Conservation (phyloP, 1,140 invertebrate genomes). For the Drosophila ananassae region DNA sequence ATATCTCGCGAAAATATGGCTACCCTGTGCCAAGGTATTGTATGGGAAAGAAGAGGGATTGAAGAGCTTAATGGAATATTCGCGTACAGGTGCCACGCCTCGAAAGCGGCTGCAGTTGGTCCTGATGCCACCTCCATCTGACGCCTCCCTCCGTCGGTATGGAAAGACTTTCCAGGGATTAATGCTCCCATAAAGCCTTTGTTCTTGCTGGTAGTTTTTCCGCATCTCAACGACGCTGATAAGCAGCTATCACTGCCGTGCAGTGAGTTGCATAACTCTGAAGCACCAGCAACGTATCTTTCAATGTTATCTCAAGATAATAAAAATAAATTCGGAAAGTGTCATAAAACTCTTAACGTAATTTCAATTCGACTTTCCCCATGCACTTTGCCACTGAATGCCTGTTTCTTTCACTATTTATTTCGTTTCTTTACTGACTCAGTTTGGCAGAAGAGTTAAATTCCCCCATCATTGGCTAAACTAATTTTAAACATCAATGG, state of each 20-base stretch:
- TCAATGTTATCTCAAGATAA: too few species aligned
- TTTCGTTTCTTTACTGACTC: background rate
- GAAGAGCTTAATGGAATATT: slow-evolving; percentile 50
- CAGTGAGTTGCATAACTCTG: slow-evolving; percentile 3
- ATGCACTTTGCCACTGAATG: background rate
- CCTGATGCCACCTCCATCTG: slow-evolving; percentile 39
- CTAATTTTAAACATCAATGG: slow-evolving; percentile 50
- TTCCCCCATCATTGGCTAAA: slow-evolving; percentile 7
- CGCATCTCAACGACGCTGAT: slow-evolving; percentile 26
- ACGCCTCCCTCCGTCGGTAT: background rate
- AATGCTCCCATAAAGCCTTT: slow-evolving; percentile 34
- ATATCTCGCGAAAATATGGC: background rate
- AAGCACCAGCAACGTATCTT: too few species aligned
- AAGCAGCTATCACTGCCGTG: slow-evolving; percentile 26
- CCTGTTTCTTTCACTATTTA: background rate
- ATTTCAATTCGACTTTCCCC: background rate
- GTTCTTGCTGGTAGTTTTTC: slow-evolving; percentile 11
- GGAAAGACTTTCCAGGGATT: slow-evolving; percentile 26
- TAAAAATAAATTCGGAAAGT: background rate
- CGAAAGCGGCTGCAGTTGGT: slow-evolving; percentile 31
- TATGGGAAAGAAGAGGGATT: background rate
- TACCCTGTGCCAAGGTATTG: slow-evolving; percentile 6
- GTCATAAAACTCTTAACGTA: background rate
- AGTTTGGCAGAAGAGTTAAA: background rate
- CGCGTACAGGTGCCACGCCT: slow-evolving; percentile 43